A percentile compares a stretch with the other conserved stretches of the same genome.
Evolutionary conservation across 2,797 vertebrate species (phyloP).

Genomic region (Ambastaia sidthimunki): DNA sequence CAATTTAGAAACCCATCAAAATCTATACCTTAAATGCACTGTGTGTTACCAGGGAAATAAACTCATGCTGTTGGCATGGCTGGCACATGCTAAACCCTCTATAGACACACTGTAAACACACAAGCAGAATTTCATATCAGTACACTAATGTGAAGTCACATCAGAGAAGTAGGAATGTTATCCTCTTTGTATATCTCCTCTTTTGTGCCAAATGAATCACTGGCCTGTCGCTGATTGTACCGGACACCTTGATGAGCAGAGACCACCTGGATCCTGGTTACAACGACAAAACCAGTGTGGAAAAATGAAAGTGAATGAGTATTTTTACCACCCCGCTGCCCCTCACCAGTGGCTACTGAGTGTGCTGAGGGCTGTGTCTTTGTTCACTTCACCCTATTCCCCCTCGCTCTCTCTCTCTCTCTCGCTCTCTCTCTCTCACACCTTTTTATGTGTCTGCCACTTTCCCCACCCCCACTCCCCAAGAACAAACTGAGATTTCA

Average conservation of each 20-base stretch:
- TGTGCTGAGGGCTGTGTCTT: constrained; percentile 52
- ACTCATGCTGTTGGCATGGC: too few relatives aligned
- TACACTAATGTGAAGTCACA: background rate
- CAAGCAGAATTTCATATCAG: background rate
- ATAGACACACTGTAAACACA: background rate
- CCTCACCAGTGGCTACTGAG: constrained; percentile 36
- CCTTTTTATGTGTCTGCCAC: constrained; percentile 18
- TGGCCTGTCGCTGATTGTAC: constrained; percentile 49
- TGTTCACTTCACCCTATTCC: constrained; percentile 39
- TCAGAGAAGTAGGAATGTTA: background rate
- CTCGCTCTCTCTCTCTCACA: constrained; percentile 11
- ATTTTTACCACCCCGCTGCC: constrained; percentile 43
- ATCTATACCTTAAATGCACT: too few relatives aligned
- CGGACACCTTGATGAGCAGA: constrained; percentile 46
- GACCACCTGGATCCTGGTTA: constrained; percentile 37
- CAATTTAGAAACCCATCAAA: too few relatives aligned
- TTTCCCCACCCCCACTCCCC: constrained; percentile 28
- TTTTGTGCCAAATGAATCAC: constrained; percentile 39
- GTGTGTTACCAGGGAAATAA: too few relatives aligned
- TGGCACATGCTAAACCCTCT: background rate
- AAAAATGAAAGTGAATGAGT: constrained; percentile 44
- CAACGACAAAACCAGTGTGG: constrained; percentile 31
- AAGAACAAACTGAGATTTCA: constrained; percentile 38
- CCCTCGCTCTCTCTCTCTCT: constrained; percentile 15
- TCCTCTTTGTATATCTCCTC: background rate